phyloP scores from a whole-genome alignment of 35 echinoderm and acorn worm species.

The Diadema setosum region DNA sequence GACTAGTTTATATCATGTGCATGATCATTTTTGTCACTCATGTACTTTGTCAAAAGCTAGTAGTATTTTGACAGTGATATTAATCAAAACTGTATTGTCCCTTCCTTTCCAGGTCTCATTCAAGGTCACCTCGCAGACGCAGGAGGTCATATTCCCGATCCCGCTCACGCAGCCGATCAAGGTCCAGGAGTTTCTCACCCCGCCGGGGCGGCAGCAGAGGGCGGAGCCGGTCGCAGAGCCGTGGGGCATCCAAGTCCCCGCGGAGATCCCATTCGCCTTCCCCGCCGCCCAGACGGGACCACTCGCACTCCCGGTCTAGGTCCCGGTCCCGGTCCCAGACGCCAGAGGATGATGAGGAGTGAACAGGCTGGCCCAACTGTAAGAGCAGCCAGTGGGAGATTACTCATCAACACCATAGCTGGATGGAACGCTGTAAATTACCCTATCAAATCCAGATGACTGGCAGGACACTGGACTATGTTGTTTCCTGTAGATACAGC shows the following conservation, averaged over 20 bases:
- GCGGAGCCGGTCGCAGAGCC: not conserved
- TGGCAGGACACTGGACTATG: not conserved
- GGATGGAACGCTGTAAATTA: not conserved
- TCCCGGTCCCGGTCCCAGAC: not conserved
- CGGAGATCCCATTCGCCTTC: not conserved
- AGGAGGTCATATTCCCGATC: conserved; percentile 21
- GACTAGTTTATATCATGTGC: too few species aligned
- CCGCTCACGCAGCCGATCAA: not conserved
- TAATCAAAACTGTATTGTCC: too few species aligned
- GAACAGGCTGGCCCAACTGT: not conserved
- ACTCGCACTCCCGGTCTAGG: not conserved
- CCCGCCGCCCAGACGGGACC: not conserved
- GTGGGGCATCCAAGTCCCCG: not conserved
- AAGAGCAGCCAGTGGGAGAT: not conserved
- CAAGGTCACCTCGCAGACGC: conserved; percentile 19
- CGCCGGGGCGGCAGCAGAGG: not conserved
- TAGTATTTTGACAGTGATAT: too few species aligned
- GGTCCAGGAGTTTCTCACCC: not conserved
- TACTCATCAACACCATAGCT: not conserved
- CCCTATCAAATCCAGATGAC: not conserved
- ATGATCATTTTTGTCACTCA: too few species aligned
- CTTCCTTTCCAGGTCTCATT: not conserved
- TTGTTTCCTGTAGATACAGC: not conserved
- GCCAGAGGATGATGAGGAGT: not conserved
- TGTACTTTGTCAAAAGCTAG: too few species aligned